These are phyloP conservation scores for Chymomyza procnemis DNA, from an alignment of 2,888 invertebrate genomes.

Conservation along the genomic window DNA sequence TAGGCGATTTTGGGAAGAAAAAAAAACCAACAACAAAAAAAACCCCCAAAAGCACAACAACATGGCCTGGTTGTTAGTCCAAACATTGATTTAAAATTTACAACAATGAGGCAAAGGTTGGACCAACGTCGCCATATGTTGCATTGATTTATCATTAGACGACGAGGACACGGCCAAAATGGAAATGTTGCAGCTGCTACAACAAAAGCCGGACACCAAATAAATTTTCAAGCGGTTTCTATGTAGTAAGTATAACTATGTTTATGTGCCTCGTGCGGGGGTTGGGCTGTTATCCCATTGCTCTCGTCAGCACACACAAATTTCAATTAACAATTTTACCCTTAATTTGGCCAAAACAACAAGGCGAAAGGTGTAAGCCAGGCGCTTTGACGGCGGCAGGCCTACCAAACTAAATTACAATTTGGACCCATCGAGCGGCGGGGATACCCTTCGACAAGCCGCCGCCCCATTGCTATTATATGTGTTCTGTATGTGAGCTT, in stretches of 20 bases:
- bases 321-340: constrained; percentile 73
- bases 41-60: constrained; percentile 13
- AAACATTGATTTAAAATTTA: constrained; percentile 75
- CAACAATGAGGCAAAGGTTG: constrained; percentile 68
- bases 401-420: constrained; percentile 65
- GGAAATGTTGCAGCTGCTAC: constrained; percentile 54
- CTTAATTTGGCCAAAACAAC: constrained; percentile 64
- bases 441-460: neutral
- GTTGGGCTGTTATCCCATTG: neutral
- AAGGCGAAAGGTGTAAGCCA: constrained; percentile 28
- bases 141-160: constrained; percentile 71
- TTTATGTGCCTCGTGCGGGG: neutral
- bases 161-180: constrained; percentile 41
- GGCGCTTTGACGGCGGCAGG: constrained; percentile 1
- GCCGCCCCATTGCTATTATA: constrained; percentile 20
- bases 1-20: neutral
- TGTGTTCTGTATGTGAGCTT: constrained; percentile 24
- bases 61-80: constrained; percentile 12
- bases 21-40: too few relatives aligned
- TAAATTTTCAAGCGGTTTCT: constrained; percentile 38
- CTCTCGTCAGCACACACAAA: constrained; percentile 51
- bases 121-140: constrained; percentile 68
- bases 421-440: constrained; percentile 33
- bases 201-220: constrained; percentile 39
- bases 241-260: neutral